Percentiles rank a stretch among this genome's conserved stretches.
Evolutionary conservation across 2,888 invertebrate genomes (phyloP).

Genomic region (Mallateleia sp.): DNA sequence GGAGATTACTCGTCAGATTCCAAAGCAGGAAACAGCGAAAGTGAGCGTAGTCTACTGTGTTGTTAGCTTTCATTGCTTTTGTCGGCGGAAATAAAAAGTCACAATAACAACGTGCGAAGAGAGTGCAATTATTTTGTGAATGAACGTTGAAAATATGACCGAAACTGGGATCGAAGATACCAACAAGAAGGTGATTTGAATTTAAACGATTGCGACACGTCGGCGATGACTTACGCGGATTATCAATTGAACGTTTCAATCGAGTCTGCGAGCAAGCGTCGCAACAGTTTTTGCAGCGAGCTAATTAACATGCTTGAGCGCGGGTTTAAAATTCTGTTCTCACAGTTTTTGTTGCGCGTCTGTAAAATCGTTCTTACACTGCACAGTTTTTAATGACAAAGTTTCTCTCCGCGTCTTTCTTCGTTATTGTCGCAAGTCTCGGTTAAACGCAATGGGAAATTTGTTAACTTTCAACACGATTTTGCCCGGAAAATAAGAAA

Average conservation of each 20-base stretch:
- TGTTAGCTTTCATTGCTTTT: not conserved
- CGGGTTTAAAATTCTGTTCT: not conserved
- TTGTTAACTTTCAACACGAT: conserved; percentile 15
- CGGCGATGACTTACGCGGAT: too few species aligned
- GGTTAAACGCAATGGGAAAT: conserved; percentile 2
- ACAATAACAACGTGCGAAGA: not conserved
- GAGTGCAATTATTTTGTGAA: not conserved
- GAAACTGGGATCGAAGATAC: conserved; percentile 34
- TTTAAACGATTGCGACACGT: not conserved
- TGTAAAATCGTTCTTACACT: not conserved
- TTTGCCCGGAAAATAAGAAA: not conserved
- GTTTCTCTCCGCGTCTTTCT: conserved; percentile 28
- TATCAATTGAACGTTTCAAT: too few species aligned
- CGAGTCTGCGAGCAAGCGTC: too few species aligned
- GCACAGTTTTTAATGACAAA: conserved; percentile 25
- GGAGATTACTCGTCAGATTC: conserved; percentile 19
- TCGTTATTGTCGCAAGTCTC: conserved; percentile 35
- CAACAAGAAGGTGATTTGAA: conserved; percentile 41
- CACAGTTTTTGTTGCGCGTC: not conserved
- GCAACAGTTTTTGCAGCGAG: not conserved
- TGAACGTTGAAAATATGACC: conserved; percentile 22
- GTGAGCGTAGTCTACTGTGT: conserved; percentile 24
- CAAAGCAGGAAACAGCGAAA: conserved; percentile 19
- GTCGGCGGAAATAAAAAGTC: not conserved
- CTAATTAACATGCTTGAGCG: not conserved